Base-by-base conservation (phyloP, 2,888 invertebrate genomes). In the Sycophila texana region DNA sequence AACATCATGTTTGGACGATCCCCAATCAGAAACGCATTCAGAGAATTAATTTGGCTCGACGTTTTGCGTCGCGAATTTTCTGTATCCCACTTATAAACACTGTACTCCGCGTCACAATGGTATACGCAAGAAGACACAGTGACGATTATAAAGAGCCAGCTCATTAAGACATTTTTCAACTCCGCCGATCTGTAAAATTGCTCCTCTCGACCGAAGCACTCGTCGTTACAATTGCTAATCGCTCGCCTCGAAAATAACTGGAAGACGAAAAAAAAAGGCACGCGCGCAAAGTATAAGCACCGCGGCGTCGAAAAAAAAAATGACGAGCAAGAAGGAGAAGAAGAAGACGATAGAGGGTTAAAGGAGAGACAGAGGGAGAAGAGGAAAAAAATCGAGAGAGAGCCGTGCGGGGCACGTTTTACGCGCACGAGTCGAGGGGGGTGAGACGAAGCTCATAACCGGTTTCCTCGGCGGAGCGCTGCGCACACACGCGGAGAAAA, bases 201-300 rank as follows among this genome's bases (percentile, higher is more conserved):
- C 61, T 30, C 30, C 39, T 30, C 16, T 39, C 60, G 18, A 2
- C 3, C 26, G 7, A 39, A 47, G 5, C 39, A 39, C 39, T 39
- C 63, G 18, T 7, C 18, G 47, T 63, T 63, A 47, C 39, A 63
- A 63, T 63, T 39, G 63, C 39, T 39, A 63, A 63, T 63, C 39
- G n/a, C 18, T 3, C 47, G 18, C 10, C 12, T 16, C 63, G 18
- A 63, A 63, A 63, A 18, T 39, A 39, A 30, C 16, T 26, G 22
- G 60, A 2, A 7, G n/a, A 13, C 18, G 39, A n/a, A 39, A 63
- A 39, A 63, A 39, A 47, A 47, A 39, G n/a, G 39, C 39, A 7
- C 39, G 7, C 39, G 39, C 39, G 39, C n/a, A 0, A 10, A 18
- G 13, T 39, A 39, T 39, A 39, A 39, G 39, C 39, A 39, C 39